These are phyloP conservation scores for Plumapathes pennacea DNA, from an alignment of 92 coral and sea anemone species.

Conservation along the genomic window DNA sequence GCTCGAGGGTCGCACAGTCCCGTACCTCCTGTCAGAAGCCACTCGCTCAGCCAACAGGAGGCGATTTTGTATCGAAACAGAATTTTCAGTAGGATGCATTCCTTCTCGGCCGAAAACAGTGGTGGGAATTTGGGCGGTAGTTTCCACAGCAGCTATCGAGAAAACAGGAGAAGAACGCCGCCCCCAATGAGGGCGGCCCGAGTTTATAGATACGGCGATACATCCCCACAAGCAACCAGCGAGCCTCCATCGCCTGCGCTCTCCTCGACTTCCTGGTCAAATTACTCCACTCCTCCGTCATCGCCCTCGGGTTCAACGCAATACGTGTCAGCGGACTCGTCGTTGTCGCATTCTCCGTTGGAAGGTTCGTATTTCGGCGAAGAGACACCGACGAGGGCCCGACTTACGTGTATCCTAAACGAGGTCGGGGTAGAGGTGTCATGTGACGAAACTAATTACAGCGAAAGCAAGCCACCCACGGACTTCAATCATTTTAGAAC, in stretches of 20 bases:
- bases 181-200: slow-evolving; percentile 25
- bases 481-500: slow-evolving; percentile 39
- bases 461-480: slow-evolving; percentile 7
- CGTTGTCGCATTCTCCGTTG: slow-evolving; percentile 62
- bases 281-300: slow-evolving; percentile 74
- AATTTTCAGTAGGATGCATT: slow-evolving; percentile 33
- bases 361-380: slow-evolving; percentile 64
- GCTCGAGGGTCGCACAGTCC: slow-evolving; percentile 18
- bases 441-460: slow-evolving; percentile 42
- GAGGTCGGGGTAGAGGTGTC: slow-evolving; percentile 72
- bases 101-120: slow-evolving; percentile 42
- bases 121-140: slow-evolving; percentile 12
- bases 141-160: slow-evolving; percentile 18
- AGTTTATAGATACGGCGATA: slow-evolving; percentile 51
- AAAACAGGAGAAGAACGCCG: slow-evolving; percentile 48
- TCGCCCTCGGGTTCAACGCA: slow-evolving; percentile 70
- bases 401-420: slow-evolving; percentile 61
- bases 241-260: slow-evolving; percentile 77
- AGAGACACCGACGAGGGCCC: slow-evolving; percentile 52
- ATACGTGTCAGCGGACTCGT: slow-evolving; percentile 72
- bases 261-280: slow-evolving; percentile 66
- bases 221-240: slow-evolving; percentile 9
- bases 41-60: slow-evolving; percentile 47
- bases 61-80: slow-evolving; percentile 37
- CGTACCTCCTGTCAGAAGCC: slow-evolving; percentile 53